Conservation (phyloP, 2,797 vertebrate species). For the Gila robusta region DNA sequence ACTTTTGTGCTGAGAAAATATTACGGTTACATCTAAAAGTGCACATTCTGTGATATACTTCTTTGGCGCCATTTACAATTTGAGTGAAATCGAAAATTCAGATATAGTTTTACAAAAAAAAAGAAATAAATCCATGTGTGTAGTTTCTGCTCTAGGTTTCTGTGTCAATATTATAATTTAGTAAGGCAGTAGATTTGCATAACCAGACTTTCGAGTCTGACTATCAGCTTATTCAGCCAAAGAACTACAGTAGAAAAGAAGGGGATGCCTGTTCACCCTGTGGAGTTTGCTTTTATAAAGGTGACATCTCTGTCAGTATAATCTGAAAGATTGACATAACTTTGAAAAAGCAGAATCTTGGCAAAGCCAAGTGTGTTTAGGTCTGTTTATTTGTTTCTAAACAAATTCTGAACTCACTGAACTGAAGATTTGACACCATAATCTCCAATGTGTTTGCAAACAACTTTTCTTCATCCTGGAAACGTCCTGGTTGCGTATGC, state of each 20-base stretch:
- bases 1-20: neutral
- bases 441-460: neutral
- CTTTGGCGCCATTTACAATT: neutral
- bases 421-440: neutral
- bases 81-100: neutral
- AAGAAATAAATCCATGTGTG: neutral
- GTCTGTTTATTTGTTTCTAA: constrained; percentile 2
- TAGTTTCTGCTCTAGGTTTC: neutral
- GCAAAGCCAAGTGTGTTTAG: neutral
- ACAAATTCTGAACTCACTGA: constrained; percentile 5
- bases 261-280: neutral
- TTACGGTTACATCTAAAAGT: neutral
- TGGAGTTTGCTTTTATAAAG: neutral
- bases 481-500: neutral
- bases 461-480: neutral
- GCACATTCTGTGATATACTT: neutral
- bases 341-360: neutral
- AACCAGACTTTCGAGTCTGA: neutral
- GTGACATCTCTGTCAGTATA: neutral
- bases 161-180: neutral
- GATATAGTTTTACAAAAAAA: neutral
- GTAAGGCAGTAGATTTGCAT: neutral
- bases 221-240: neutral
- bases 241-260: neutral
- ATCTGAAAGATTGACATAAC: neutral